Percentiles rank a stretch among this genome's conserved stretches.
These are phyloP conservation scores for Pheosia tremula DNA, from an alignment of 2,888 invertebrate genomes.

Conservation along the genomic window DNA sequence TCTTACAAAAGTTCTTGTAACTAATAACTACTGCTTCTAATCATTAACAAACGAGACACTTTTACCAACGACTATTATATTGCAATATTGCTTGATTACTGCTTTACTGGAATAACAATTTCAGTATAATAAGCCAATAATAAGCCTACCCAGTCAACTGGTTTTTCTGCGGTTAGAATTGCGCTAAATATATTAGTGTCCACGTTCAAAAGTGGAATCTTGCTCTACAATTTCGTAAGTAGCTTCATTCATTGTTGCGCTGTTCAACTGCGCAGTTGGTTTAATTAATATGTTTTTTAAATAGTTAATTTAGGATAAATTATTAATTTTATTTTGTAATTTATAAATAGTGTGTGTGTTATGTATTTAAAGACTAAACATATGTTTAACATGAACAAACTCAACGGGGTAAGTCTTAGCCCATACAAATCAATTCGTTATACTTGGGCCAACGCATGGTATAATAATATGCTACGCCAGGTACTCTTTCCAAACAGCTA, in stretches of 20 bases:
- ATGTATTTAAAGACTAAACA: too few relatives aligned
- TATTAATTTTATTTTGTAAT: background rate
- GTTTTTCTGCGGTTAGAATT: constrained; percentile 47
- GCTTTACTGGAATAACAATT: constrained; percentile 37
- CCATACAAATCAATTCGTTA: background rate
- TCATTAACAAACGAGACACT: background rate
- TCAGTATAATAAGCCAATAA: constrained; percentile 20
- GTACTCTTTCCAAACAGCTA: too few relatives aligned
- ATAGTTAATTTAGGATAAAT: background rate
- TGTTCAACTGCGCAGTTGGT: background rate
- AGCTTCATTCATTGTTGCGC: background rate
- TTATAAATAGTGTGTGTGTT: too few relatives aligned
- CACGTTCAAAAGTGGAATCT: constrained; percentile 32
- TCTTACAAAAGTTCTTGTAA: background rate
- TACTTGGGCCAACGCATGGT: background rate
- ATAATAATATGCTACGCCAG: too few relatives aligned
- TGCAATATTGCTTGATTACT: constrained; percentile 34
- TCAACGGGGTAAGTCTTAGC: background rate
- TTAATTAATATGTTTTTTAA: background rate
- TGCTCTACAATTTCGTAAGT: constrained; percentile 37
- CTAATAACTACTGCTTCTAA: background rate
- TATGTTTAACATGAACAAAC: background rate
- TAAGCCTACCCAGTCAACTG: constrained; percentile 36
- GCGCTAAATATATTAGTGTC: constrained; percentile 38
- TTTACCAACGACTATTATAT: constrained; percentile 25